Conservation (phyloP, 1,140 invertebrate species). For the Alviniconcha marisindica region DNA sequence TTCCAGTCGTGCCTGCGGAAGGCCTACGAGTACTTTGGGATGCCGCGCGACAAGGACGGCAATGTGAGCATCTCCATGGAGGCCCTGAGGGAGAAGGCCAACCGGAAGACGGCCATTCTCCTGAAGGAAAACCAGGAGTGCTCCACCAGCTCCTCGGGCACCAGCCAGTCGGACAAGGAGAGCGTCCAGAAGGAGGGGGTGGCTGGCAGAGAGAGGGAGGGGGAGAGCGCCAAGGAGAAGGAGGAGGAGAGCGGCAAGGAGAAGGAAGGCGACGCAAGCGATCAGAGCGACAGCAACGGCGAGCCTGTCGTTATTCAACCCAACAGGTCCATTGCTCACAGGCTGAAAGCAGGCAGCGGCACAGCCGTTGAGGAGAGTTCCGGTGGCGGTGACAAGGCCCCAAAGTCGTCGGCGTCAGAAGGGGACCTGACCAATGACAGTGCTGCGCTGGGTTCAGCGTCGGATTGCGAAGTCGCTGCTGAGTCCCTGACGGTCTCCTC, state of each 20-base stretch:
- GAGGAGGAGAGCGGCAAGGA: background rate
- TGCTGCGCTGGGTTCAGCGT: background rate
- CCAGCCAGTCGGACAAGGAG: background rate
- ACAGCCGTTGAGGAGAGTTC: background rate
- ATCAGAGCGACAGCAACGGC: background rate
- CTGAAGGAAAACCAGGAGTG: slow-evolving; percentile 22
- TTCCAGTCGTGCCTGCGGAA: slow-evolving; percentile 75
- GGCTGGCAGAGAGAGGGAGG: no score
- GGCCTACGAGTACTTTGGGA: slow-evolving; percentile 77
- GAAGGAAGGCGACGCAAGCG: background rate
- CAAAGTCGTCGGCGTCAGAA: background rate
- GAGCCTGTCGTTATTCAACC: background rate
- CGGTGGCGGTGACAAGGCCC: background rate
- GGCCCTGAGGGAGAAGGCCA: slow-evolving; percentile 25
- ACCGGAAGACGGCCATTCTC: slow-evolving; percentile 8
- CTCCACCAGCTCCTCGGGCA: background rate
- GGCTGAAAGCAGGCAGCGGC: background rate
- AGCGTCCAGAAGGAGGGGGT: background rate
- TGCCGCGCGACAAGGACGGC: slow-evolving; percentile 66
- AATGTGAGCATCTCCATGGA: slow-evolving; percentile 35
- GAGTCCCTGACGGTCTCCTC: background rate
- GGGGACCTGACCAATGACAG: no score
- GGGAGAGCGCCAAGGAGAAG: background rate
- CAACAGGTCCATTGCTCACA: slow-evolving; percentile 16
- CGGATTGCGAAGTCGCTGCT: background rate